phyloP scores from a whole-genome alignment of 2,888 invertebrate species.

The Ophion obscuratus region DNA sequence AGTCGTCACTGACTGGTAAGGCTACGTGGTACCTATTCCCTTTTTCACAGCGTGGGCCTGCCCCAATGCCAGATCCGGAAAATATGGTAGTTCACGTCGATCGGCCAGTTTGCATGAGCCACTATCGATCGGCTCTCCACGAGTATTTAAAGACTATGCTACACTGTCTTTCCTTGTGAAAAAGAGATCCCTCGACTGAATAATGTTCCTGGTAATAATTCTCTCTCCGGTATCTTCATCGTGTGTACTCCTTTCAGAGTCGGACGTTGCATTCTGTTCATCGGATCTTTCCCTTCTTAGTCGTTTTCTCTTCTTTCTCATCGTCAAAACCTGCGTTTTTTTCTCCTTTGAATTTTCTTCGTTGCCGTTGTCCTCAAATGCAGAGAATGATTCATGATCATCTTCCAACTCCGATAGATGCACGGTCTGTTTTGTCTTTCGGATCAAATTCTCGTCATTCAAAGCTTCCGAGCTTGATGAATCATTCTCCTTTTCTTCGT shows the following conservation, averaged over 20 bases:
- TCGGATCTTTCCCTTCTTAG: too few species aligned
- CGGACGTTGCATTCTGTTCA: too few species aligned
- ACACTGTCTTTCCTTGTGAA: not conserved
- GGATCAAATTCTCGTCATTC: too few species aligned
- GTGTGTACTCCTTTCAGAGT: not conserved
- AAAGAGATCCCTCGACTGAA: too few species aligned
- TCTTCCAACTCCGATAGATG: too few species aligned
- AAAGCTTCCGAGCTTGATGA: too few species aligned
- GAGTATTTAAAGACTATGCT: too few species aligned
- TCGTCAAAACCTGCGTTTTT: too few species aligned
- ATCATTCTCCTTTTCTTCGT: too few species aligned
- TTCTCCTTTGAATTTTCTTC: not conserved
- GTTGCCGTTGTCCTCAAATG: not conserved
- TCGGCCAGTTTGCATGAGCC: conserved; percentile 27
- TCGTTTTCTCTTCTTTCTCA: not conserved
- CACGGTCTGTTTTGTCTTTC: too few species aligned
- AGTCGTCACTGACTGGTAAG: conserved; percentile 19
- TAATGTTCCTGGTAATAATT: too few species aligned
- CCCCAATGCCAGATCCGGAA: conserved; percentile 17
- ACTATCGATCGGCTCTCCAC: conserved; percentile 25
- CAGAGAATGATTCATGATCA: not conserved
- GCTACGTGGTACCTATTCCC: conserved; percentile 38
- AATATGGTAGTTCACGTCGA: conserved; percentile 22
- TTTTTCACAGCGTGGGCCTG: conserved; percentile 6
- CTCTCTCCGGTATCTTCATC: not conserved